Evolutionary conservation across 2,888 invertebrate species (phyloP).

Genomic region (Microctonus hyperodae): DNA sequence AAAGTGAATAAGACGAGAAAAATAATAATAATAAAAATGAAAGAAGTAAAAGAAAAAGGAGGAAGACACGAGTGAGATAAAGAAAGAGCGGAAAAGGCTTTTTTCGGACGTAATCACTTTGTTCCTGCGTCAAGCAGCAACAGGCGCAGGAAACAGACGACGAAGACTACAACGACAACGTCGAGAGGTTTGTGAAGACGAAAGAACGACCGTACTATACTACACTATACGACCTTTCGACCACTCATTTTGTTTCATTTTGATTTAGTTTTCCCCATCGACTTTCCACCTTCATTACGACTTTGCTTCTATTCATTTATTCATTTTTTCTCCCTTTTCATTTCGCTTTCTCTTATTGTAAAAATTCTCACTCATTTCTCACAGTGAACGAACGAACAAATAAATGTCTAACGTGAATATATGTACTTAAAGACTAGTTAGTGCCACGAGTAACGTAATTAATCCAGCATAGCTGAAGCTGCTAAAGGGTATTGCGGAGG

Average conservation of each 20-base stretch:
- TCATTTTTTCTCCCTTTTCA: not conserved
- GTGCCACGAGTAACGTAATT: constrained; percentile 35
- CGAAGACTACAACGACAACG: not conserved
- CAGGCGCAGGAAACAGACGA: constrained; percentile 35
- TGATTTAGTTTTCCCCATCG: constrained; percentile 10
- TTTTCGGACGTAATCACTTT: constrained; percentile 47
- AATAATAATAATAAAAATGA: not conserved
- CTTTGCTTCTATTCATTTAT: not conserved
- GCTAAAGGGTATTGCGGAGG: not conserved
- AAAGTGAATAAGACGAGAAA: constrained; percentile 15
- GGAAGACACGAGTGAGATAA: constrained; percentile 26
- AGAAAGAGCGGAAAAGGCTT: constrained; percentile 35
- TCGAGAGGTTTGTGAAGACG: not conserved
- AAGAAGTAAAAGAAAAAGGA: constrained; percentile 31
- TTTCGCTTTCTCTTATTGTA: not conserved
- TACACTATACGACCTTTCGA: constrained; percentile 36
- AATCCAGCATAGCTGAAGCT: constrained; percentile 35
- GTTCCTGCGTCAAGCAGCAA: constrained; percentile 37
- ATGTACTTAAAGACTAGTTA: constrained; percentile 35
- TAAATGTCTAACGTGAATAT: constrained; percentile 22
- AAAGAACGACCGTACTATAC: constrained; percentile 21
- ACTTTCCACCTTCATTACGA: not conserved
- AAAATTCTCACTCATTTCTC: constrained; percentile 2
- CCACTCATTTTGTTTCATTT: constrained; percentile 30
- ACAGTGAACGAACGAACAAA: not conserved